Evolutionary conservation across 2,797 vertebrate genomes (phyloP).

Genomic region (Dipus sagitta): DNA sequence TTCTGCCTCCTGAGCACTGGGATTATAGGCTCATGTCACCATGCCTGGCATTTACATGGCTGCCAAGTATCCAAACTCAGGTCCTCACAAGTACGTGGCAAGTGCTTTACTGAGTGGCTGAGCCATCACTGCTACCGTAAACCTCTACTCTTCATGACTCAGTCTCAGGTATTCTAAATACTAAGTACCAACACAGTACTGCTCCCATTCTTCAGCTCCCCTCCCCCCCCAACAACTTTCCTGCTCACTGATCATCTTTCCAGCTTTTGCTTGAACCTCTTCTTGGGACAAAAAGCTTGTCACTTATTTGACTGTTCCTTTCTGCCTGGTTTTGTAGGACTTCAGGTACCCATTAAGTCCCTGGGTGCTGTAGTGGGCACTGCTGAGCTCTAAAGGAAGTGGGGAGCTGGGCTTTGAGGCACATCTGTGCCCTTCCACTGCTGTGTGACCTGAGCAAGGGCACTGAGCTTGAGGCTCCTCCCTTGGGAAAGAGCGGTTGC

Average conservation of each 20-base stretch:
- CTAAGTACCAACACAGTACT: not conserved
- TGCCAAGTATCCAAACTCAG: too few relatives aligned
- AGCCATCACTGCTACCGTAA: not conserved
- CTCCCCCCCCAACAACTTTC: not conserved
- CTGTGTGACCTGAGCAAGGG: conserved; percentile 16
- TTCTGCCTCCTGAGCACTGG: too few relatives aligned
- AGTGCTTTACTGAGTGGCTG: not conserved
- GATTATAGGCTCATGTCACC: too few relatives aligned
- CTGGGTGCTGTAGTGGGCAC: not conserved
- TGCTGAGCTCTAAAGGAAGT: not conserved
- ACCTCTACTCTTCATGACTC: not conserved
- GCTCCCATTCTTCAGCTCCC: fast-evolving
- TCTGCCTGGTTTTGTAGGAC: not conserved
- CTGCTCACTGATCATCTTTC: not conserved
- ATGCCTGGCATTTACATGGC: too few relatives aligned
- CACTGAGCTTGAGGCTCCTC: conserved; percentile 14
- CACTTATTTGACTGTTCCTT: not conserved
- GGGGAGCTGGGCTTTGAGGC: not conserved
- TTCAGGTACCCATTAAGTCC: not conserved
- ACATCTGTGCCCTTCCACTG: not conserved
- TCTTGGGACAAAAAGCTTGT: not conserved
- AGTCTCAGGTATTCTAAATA: not conserved
- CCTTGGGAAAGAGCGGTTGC: not conserved
- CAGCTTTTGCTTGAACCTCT: not conserved
- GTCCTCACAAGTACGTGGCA: too few relatives aligned